A percentile compares a stretch with the other conserved stretches of the same genome.
Conservation (phyloP, 2,797 vertebrate species). For the Malurus splendens region DNA sequence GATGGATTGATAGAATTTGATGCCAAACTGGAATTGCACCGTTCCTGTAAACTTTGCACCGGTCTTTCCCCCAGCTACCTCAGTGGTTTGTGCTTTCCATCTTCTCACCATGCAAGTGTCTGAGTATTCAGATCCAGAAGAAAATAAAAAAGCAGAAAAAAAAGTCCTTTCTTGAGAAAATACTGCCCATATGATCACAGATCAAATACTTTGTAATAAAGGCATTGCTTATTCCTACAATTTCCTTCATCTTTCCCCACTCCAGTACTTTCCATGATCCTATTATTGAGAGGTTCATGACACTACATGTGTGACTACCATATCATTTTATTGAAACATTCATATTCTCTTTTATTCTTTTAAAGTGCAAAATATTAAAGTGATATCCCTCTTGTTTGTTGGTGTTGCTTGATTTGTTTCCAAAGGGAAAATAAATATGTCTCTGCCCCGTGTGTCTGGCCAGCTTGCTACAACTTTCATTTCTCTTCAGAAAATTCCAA, state of each 20-base stretch:
- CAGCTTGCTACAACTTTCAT: not conserved
- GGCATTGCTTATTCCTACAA: not conserved
- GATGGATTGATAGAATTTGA: not conserved
- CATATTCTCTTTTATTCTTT: not conserved
- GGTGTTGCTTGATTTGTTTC: not conserved
- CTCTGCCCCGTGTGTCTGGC: not conserved
- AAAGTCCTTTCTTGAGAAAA: not conserved
- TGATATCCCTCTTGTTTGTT: not conserved
- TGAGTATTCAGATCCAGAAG: not conserved
- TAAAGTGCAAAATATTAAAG: not conserved
- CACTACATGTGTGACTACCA: not conserved
- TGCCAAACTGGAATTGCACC: not conserved
- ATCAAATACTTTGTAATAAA: not conserved
- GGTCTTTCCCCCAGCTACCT: not conserved
- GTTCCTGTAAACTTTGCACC: not conserved
- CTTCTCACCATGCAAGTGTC: not conserved
- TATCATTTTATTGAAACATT: not conserved
- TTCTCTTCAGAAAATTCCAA: not conserved
- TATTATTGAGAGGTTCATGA: not conserved
- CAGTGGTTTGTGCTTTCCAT: not conserved
- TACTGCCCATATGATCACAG: not conserved
- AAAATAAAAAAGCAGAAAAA: not conserved
- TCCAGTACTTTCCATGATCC: not conserved
- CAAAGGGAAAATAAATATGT: not conserved
- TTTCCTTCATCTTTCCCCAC: not conserved